Evolutionary conservation across 2,113 vertebrate genomes (phyloP), one percentile per base, ranked within the genome.

Genomic region (Tinamus guttatus): DNA sequence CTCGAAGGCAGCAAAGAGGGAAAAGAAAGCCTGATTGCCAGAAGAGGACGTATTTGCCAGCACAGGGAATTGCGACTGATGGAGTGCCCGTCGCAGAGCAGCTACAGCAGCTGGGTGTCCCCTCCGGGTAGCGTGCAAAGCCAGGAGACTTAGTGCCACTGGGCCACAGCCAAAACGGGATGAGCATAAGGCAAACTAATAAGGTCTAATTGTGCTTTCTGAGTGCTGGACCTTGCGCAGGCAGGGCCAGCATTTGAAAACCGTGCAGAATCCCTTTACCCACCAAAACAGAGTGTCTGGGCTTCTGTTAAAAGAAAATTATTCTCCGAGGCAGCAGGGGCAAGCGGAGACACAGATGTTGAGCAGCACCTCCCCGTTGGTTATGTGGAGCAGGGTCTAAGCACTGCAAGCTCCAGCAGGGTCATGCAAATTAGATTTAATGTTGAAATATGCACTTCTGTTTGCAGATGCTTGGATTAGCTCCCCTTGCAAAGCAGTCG

Each of bases 341-440:
- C 27, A 30, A 81, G 51, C 36, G 21, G 54, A 65, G 54, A 8
- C 34, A n/a, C 76, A 51, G 84, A 54, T 32, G 80, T 27, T 6
- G 40, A 67, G 54, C 68, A 83, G 15, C 3, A 0, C 4, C 30
- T 34, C 41, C 28, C 69, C 47, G 15, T 5, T 7, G 40, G 40
- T 34, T 22, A 2, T 22, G 34, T 5, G 27, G 71, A 52, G 67
- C 68, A 58, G 64, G 45, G 28, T 32, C 78, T 5, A 2, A 16
- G 47, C 7, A 22, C 13, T 3, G 0, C 1, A 56, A 51, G 18
- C 22, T 68, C 71, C 27, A 32, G 9, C 63, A 19, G 0, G 0
- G 25, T 1, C 64, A 10, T 11, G 0, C 2, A 0, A 1, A 5
- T 9, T 43, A 32, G 28, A 17, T 10, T 43, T 58, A 6, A 13